Base-by-base conservation (phyloP, 1,140 invertebrate genomes). In the Araneus ventricosus region DNA sequence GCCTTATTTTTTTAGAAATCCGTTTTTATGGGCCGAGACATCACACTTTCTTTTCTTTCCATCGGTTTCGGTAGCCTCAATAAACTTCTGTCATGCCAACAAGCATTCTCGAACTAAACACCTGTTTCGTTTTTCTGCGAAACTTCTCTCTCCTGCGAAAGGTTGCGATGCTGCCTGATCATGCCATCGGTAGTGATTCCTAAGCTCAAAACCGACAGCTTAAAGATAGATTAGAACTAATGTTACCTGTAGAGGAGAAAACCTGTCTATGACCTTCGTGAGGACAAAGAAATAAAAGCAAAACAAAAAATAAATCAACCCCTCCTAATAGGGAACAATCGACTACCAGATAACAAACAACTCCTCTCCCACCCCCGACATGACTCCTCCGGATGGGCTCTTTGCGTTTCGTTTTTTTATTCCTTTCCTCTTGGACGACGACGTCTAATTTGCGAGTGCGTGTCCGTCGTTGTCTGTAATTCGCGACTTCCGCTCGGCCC, bases 401-500 rank as follows among this genome's bases (percentile, higher is more conserved):
- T 67, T 84, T 70, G 41, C 30, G 24, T 89, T 75, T 87, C 45
- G 52, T 75, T 87, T 88, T 92, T 88, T 82, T 70, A 24, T 92
- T 86, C n/a, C 39, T 92, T 61, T 70, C 70, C 52, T 93, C 63
- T 86, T 45, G 86, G 92, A 82, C 86, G 92, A 80, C 85, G 92
- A 85, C 75, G 87, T 75, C 92, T 93, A 93, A 93, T 93, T 93
- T 93, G 86, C 87, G 75, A 88, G 87, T 93, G 86, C 87, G 86
- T 93, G 92, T 93, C 70, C 80, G 92, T 93, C 92, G 92, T 93
- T 89, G 92, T 88, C 92, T 93, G 87, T 93, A 93, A 93, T 93
- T 93, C 92, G 86, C 92, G 87, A 93, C 92, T 93, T 93, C 92
- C 92, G 92, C 92, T 93, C n/a, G 39, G 75, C 75, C 92, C 91